Evolutionary conservation across 2,797 vertebrate species (phyloP).

Genomic region (Malacoctenus gilli): DNA sequence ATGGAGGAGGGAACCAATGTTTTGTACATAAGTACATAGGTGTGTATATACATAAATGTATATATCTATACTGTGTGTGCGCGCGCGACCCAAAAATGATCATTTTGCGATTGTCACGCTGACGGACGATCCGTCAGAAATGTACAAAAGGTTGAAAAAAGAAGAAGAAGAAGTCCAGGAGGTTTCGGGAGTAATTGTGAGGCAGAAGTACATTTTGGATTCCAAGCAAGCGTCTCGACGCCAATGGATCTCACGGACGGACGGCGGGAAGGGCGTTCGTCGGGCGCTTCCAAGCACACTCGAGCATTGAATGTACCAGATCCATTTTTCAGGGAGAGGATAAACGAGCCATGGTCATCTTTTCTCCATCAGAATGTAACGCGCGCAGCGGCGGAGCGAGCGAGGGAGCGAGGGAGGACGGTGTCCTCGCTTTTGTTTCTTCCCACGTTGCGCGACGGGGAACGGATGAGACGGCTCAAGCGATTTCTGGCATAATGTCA

Average conservation of each 20-base stretch:
- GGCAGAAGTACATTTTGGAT: not conserved
- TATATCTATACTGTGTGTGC: slow-evolving; percentile 62
- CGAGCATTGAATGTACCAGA: slow-evolving; percentile 77
- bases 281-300: slow-evolving; percentile 65
- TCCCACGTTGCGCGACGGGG: no score
- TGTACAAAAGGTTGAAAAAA: slow-evolving; percentile 36
- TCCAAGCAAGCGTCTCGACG: not conserved
- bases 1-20: slow-evolving; percentile 39
- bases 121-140: slow-evolving; percentile 54
- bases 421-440: no score
- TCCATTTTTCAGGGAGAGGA: slow-evolving; percentile 80
- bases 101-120: slow-evolving; percentile 70
- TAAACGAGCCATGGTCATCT: slow-evolving; percentile 77
- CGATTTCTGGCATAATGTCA: no score
- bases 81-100: slow-evolving; percentile 64
- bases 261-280: no score
- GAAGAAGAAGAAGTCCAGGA: slow-evolving; percentile 10
- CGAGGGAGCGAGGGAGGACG: no score
- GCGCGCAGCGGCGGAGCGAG: no score
- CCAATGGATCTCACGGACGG: slow-evolving; percentile 46
- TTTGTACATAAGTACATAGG: slow-evolving; percentile 73
- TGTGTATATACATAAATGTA: slow-evolving; percentile 35
- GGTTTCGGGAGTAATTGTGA: slow-evolving; percentile 32
- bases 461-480: no score
- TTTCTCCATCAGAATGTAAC: slow-evolving; percentile 75